Base-by-base conservation (phyloP, 2,797 vertebrate genomes). In the Platalea minor region DNA sequence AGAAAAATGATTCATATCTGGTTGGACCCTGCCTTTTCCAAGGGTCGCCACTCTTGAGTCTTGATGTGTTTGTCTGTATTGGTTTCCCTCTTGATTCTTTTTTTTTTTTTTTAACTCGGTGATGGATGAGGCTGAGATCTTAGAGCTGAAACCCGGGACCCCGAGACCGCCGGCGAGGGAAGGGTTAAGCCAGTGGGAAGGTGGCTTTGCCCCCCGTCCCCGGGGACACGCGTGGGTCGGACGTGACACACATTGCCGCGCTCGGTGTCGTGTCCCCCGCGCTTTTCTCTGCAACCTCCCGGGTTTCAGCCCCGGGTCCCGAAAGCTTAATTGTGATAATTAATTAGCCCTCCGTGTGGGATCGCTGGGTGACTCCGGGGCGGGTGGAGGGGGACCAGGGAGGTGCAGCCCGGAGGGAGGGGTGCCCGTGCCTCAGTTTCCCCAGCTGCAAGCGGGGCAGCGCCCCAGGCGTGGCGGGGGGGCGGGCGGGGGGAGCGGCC, bases 1-100 rank as follows among this genome's bases (percentile, higher is more conserved):
- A 97, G 97, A 97, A 97, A 97, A 98, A 97, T 97, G 95, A 97
- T 96, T 97, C 96, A 95, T 96, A 97, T 97, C 97, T 96, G 91
- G 74, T 93, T 95, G 93, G 94, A 97, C 97, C 91, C 93, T 94
- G 95, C 78, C 88, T 97, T 97, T 96, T 97, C 96, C 93, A 96
- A 96, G 97, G 97, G 97, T 97, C 96, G 96, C 95, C 96, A 96
- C 93, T 95, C 96, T 67, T 68, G 95, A 94, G 96, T 94, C 93
- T 96, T 96, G 95, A 91, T 95, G 96, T 91, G 95, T 98, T 96
- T 97, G 86, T 81, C 92, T 96, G 85, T 85, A 96, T 94, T 96
- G 91, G 84, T 95, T 97, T 97, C 90, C 77, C 75, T 89, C 93
- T 83, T 88, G 87, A 89, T 92, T 35, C 35, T 35, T 95, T 85